Conservation (phyloP, 1,140 invertebrate species). For the Maconellicoccus hirsutus region DNA sequence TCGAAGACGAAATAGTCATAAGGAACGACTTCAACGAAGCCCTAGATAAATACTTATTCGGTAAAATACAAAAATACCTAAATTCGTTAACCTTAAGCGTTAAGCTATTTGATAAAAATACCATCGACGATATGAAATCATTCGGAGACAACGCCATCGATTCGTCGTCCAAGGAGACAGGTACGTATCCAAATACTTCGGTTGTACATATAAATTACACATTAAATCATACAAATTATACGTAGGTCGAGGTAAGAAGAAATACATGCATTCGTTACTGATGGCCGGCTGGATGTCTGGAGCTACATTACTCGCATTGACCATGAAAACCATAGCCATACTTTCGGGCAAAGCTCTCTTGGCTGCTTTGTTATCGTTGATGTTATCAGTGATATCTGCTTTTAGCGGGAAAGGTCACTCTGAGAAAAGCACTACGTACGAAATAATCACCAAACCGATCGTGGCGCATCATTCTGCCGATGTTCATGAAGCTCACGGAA, state of each 20-base stretch:
- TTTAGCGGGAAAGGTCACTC: slow-evolving; percentile 43
- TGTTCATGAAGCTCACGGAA: slow-evolving; percentile 38
- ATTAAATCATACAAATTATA: no score
- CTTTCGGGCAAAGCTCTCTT: slow-evolving; percentile 73
- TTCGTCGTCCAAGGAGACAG: not conserved
- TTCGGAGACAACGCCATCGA: slow-evolving; percentile 34
- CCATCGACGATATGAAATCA: slow-evolving; percentile 42
- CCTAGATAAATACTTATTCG: slow-evolving; percentile 60
- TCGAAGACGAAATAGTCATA: slow-evolving; percentile 19
- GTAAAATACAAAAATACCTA: slow-evolving; percentile 56
- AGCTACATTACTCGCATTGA: slow-evolving; percentile 56
- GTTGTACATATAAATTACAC: no score
- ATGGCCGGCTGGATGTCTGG: slow-evolving; percentile 42
- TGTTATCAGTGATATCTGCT: slow-evolving; percentile 63
- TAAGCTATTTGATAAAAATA: slow-evolving; percentile 52
- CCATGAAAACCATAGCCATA: slow-evolving; percentile 58
- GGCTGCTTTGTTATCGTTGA: slow-evolving; percentile 64
- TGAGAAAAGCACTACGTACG: slow-evolving; percentile 61
- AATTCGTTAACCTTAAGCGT: slow-evolving; percentile 58
- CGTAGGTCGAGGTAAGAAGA: slow-evolving; percentile 41
- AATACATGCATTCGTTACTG: slow-evolving; percentile 35
- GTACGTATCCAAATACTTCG: no score
- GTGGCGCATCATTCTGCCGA: slow-evolving; percentile 61
- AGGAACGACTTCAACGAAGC: slow-evolving; percentile 51
- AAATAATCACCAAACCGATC: slow-evolving; percentile 68